A percentile compares a stretch with the other conserved stretches of the same genome.
These are phyloP conservation scores for Drosophila tropicalis DNA, from an alignment of 1,140 invertebrate species.

Conservation along the genomic window DNA sequence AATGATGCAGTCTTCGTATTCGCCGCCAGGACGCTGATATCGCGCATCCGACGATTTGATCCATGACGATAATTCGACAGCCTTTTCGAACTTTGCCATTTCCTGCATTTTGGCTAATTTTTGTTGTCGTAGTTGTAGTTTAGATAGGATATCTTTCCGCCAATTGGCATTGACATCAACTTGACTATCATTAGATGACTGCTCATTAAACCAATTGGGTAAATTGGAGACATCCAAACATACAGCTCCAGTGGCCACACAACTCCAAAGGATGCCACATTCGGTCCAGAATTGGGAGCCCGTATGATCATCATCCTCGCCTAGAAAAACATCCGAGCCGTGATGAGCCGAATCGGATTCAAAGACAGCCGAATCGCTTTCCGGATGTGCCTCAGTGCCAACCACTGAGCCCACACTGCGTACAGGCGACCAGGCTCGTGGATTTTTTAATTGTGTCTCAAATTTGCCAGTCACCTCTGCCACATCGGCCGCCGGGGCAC, in stretches of 20 bases:
- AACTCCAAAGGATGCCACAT: slow-evolving; percentile 90
- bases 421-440: slow-evolving; percentile 92
- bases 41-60: slow-evolving; percentile 91
- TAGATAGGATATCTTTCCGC: slow-evolving; percentile 89
- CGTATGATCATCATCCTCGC: slow-evolving; percentile 89
- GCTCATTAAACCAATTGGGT: slow-evolving; percentile 89
- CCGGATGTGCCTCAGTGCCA: slow-evolving; percentile 91
- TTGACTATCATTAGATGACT: slow-evolving; percentile 84
- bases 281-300: slow-evolving; percentile 88
- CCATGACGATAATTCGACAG: slow-evolving; percentile 93
- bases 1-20: slow-evolving; percentile 89
- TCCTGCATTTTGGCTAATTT: slow-evolving; percentile 84
- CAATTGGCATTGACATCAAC: slow-evolving; percentile 89
- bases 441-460: slow-evolving; percentile 86
- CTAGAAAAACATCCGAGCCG: slow-evolving; percentile 87
- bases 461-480: slow-evolving; percentile 83
- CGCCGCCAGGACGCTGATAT: slow-evolving; percentile 85
- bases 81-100: slow-evolving; percentile 86
- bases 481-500: slow-evolving; percentile 72
- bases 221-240: slow-evolving; percentile 87
- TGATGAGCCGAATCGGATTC: slow-evolving; percentile 86
- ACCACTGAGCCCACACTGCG: slow-evolving; percentile 91
- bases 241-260: slow-evolving; percentile 91
- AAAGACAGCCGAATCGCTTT: slow-evolving; percentile 91
- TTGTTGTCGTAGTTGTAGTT: slow-evolving; percentile 86